A percentile compares a stretch with the other conserved stretches of the same genome.
Evolutionary conservation across 2,797 vertebrate genomes (phyloP).

Genomic region (Micromesistius poutassou): DNA sequence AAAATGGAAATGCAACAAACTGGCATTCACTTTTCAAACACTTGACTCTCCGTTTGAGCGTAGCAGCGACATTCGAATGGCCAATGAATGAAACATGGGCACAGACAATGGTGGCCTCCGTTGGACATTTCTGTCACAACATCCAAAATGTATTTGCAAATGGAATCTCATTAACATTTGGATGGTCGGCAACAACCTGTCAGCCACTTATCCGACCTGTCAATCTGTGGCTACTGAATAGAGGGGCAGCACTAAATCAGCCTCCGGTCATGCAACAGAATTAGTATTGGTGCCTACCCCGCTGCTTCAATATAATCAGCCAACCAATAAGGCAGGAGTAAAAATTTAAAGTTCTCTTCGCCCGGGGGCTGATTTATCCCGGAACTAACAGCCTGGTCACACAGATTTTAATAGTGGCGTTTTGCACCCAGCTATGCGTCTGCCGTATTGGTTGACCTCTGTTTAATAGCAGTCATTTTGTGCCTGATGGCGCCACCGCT

Average conservation of each 20-base stretch:
- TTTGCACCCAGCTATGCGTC: slow-evolving; percentile 28
- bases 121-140: too few species aligned
- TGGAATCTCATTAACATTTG: too few species aligned
- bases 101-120: too few species aligned
- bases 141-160: too few species aligned
- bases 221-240: neutral
- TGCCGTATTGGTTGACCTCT: slow-evolving; percentile 39
- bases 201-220: too few species aligned
- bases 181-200: too few species aligned
- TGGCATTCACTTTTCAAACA: neutral
- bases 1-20: neutral
- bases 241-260: neutral
- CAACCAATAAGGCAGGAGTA: neutral
- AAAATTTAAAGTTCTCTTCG: neutral
- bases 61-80: neutral
- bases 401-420: slow-evolving; percentile 20
- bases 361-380: neutral
- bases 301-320: neutral
- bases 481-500: slow-evolving; percentile 28
- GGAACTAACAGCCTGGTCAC: neutral
- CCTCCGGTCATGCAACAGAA: neutral
- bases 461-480: slow-evolving; percentile 43
- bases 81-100: too few species aligned
- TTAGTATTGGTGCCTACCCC: neutral
- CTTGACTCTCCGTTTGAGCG: neutral